These are phyloP conservation scores for Montipora foliosa DNA, from an alignment of 64 coral and sea anemone genomes.

Conservation along the genomic window DNA sequence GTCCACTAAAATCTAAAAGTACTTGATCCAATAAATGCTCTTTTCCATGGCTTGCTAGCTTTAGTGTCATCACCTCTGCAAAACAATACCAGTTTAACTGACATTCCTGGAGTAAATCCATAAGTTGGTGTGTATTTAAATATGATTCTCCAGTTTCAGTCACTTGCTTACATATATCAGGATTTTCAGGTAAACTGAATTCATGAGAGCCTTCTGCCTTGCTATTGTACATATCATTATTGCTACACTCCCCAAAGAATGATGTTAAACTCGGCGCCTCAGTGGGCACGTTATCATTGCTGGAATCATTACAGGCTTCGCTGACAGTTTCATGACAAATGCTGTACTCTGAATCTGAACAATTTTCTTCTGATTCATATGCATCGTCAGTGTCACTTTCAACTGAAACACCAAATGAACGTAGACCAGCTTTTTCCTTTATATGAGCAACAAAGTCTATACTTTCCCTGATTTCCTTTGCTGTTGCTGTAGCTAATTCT, in stretches of 20 bases:
- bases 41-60: not conserved
- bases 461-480: slow-evolving; percentile 68
- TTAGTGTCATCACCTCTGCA: not conserved
- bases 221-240: no score
- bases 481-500: slow-evolving; percentile 46
- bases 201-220: not conserved
- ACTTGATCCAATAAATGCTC: slow-evolving; percentile 44
- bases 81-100: slow-evolving; percentile 22
- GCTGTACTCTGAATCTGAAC: slow-evolving; percentile 17
- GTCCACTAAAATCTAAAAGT: slow-evolving; percentile 44
- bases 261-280: no score
- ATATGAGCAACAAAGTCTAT: slow-evolving; percentile 64
- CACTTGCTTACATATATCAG: not conserved
- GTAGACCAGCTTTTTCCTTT: slow-evolving; percentile 64
- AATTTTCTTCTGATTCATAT: slow-evolving; percentile 19
- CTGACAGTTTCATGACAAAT: not conserved
- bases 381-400: slow-evolving; percentile 38
- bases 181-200: not conserved
- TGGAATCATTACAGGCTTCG: no score
- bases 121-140: slow-evolving; percentile 1
- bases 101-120: not conserved
- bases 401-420: slow-evolving; percentile 47
- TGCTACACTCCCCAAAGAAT: no score
- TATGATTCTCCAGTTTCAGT: not conserved
- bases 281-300: no score